These are phyloP conservation scores for Percopsis omiscomaycus DNA, from an alignment of 2,797 vertebrate species.

Conservation along the genomic window DNA sequence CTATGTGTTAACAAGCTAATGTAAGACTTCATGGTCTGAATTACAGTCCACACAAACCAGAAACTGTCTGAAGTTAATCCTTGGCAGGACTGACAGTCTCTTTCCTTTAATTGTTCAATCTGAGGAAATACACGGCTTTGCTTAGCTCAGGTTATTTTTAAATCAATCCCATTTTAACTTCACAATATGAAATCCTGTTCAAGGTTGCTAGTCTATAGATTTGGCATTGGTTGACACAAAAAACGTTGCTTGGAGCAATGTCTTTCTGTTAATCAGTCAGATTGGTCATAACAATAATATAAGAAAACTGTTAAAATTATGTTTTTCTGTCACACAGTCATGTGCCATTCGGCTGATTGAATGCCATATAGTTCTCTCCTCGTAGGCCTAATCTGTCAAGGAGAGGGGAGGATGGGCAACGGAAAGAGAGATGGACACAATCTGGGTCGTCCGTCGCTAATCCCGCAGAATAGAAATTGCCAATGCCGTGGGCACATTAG, in stretches of 20 bases:
- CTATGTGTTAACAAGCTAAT: slow-evolving; percentile 32
- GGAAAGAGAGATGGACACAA: slow-evolving; percentile 34
- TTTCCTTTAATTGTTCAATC: slow-evolving; percentile 22
- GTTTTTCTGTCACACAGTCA: slow-evolving; percentile 33
- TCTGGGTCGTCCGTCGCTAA: slow-evolving; percentile 69
- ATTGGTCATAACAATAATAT: too few species aligned
- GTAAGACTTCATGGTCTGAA: slow-evolving; percentile 40
- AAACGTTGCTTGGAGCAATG: not conserved
- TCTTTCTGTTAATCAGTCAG: too few species aligned
- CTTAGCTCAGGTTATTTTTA: slow-evolving; percentile 4
- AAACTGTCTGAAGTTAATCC: slow-evolving; percentile 38
- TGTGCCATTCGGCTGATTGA: slow-evolving; percentile 41
- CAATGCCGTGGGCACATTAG: slow-evolving; percentile 47
- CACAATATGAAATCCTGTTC: not conserved
- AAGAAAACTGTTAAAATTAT: slow-evolving; percentile 3
- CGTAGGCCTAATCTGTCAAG: slow-evolving; percentile 56
- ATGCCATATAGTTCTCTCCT: slow-evolving; percentile 54
- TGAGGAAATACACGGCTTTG: slow-evolving; percentile 10
- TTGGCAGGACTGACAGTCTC: slow-evolving; percentile 11
- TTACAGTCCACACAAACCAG: slow-evolving; percentile 32
- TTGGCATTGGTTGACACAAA: not conserved
- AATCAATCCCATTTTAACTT: not conserved
- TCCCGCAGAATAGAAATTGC: slow-evolving; percentile 50
- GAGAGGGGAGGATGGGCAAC: not conserved
- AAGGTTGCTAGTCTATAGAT: not conserved